Conservation (phyloP, 2,888 invertebrate genomes). For the Crioceris asparagi region DNA sequence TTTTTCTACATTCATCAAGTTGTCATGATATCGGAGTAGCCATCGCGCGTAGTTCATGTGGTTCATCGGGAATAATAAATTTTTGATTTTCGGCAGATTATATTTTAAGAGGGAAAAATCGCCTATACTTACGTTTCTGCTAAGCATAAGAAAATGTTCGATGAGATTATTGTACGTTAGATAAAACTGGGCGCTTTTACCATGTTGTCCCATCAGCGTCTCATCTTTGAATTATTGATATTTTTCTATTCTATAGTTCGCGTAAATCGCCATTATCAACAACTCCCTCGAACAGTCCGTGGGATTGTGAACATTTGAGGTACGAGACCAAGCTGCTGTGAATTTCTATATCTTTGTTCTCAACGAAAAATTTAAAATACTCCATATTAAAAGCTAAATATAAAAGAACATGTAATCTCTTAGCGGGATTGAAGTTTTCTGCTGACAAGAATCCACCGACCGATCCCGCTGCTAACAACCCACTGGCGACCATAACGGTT, state of each 20-base stretch:
- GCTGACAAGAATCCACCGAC: too few relatives aligned
- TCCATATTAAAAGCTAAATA: too few relatives aligned
- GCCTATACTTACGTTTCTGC: constrained; percentile 22
- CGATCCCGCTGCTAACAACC: too few relatives aligned
- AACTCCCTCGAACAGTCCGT: background rate
- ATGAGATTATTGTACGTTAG: constrained; percentile 22
- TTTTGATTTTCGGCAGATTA: constrained; percentile 14
- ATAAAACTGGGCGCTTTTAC: constrained; percentile 13
- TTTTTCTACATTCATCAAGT: constrained; percentile 6
- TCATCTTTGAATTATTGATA: constrained; percentile 1
- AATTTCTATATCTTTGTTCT: background rate
- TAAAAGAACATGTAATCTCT: too few relatives aligned
- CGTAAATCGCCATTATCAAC: background rate
- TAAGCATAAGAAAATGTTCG: constrained; percentile 21
- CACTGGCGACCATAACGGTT: too few relatives aligned
- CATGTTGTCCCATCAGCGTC: background rate
- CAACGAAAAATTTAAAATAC: background rate
- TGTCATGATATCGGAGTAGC: constrained; percentile 16
- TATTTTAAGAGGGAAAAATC: constrained; percentile 21
- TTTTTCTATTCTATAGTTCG: background rate
- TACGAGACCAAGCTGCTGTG: background rate
- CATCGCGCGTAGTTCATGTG: constrained; percentile 9
- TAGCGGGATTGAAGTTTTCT: too few relatives aligned
- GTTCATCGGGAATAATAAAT: constrained; percentile 3
- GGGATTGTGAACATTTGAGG: too few relatives aligned